Evolutionary conservation across 2,888 invertebrate species (phyloP).

Genomic region (Nemurella pictetii): DNA sequence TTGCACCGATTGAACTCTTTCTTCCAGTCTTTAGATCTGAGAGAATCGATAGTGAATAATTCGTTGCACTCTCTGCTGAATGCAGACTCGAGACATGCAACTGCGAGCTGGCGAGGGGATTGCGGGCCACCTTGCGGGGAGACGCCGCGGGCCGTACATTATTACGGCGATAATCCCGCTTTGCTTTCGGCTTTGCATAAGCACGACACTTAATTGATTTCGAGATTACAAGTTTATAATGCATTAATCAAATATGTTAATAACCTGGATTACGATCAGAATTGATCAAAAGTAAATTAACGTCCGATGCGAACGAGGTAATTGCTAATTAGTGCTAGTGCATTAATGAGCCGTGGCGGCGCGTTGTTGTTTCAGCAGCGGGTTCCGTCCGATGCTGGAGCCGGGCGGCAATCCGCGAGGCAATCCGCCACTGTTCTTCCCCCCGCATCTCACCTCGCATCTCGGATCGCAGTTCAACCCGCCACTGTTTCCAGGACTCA

Average conservation of each 20-base stretch:
- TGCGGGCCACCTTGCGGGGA: neutral
- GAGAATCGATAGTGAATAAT: too few relatives aligned
- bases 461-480: constrained; percentile 76
- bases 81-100: too few relatives aligned
- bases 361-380: constrained; percentile 54
- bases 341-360: neutral
- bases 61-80: too few relatives aligned
- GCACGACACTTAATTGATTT: constrained; percentile 14
- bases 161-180: neutral
- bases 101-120: neutral
- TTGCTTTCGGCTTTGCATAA: constrained; percentile 11
- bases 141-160: neutral
- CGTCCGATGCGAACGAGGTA: neutral
- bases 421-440: constrained; percentile 78
- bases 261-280: neutral
- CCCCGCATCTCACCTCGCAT: constrained; percentile 81
- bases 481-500: constrained; percentile 77
- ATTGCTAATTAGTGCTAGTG: neutral
- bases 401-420: constrained; percentile 53
- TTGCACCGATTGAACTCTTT: too few relatives aligned
- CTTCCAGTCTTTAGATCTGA: too few relatives aligned
- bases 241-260: constrained; percentile 6
- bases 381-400: constrained; percentile 64
- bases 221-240: constrained; percentile 13
- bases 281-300: neutral